Evolutionary conservation across 1,140 invertebrate genomes (phyloP), one percentile per base, ranked within the genome.

Genomic region (Diploscapter pachys): DNA sequence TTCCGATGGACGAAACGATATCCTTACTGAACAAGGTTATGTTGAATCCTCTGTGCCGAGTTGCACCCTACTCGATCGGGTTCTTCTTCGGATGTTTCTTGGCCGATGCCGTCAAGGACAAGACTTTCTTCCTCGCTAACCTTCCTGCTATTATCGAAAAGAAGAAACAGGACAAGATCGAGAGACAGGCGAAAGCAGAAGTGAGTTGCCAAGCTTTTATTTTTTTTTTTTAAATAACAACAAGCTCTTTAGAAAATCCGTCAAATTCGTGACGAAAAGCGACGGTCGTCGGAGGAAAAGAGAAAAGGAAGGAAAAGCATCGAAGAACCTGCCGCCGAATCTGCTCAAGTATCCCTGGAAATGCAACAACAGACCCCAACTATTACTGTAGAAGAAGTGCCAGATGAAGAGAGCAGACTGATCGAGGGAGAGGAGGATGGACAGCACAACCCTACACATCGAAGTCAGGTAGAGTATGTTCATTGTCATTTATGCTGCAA

Each of bases 51-150:
- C 13, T 76, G 8, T 54, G 50, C 4, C 72, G 75, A 63, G 31
- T 76, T 31, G 52, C 62, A 5, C 56, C 63, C 50, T 71, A 71
- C 5, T 65, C 51, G 9, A 65, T 76, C 31, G 75, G 75, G 61
- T 71, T 76, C 62, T 13, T 76, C 50, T 76, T 76, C 13, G 75
- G 73, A 54, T 63, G 65, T 51, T 51, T 72, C 50, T 49, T 76
- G 69, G 65, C 72, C 68, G 50, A 69, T 55, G 11, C 51, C n/a
- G 55, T 59, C 31, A 31, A 31, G 31, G 31, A 31, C 31, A 31
- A 31, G 31, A 31, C 57, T 59, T 59, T 13, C 57, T 13, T 11
- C 11, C 11, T 11, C 11, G 11, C 13, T 59, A 11, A 13, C 13
- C 11, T 59, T 59, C 57, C 13, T 59, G 11, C 57, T 11, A 13